Percentiles rank a stretch among this genome's conserved stretches.
phyloP scores from a whole-genome alignment of 2,797 vertebrate genomes.

The Labroides dimidiatus region DNA sequence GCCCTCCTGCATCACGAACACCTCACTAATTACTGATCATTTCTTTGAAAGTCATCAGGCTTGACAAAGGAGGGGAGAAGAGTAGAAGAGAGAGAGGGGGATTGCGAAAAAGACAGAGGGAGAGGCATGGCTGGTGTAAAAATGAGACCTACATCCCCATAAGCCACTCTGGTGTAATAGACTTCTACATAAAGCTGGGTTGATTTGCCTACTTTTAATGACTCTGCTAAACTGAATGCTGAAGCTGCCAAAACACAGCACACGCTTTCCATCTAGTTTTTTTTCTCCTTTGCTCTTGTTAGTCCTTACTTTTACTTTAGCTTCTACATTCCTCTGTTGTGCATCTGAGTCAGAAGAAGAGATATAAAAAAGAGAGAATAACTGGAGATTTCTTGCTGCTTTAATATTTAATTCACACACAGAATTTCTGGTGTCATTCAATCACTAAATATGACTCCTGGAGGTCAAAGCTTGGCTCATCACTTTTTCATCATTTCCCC shows the following conservation, averaged over 20 bases:
- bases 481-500: conserved; percentile 49
- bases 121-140: conserved; percentile 16
- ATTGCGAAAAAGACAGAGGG: background rate
- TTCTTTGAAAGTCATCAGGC: conserved; percentile 25
- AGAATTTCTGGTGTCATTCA: conserved; percentile 42
- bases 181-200: conserved; percentile 38
- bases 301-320: conserved; percentile 5
- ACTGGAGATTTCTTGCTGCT: conserved; percentile 13
- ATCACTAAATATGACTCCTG: conserved; percentile 43
- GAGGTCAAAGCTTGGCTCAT: conserved; percentile 46
- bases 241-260: conserved; percentile 44
- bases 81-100: background rate
- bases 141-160: conserved; percentile 33
- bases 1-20: conserved; percentile 19
- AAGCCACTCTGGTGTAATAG: conserved; percentile 49
- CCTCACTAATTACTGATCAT: conserved; percentile 50
- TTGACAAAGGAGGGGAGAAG: background rate
- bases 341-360: background rate
- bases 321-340: conserved; percentile 7
- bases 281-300: conserved; percentile 27
- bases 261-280: conserved; percentile 21
- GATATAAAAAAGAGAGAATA: conserved; percentile 12
- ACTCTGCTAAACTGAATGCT: conserved; percentile 57
- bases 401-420: conserved; percentile 62
- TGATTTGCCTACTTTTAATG: conserved; percentile 66